These are phyloP conservation scores for Campoplex capitator DNA, from an alignment of 2,888 invertebrate species.

Conservation along the genomic window DNA sequence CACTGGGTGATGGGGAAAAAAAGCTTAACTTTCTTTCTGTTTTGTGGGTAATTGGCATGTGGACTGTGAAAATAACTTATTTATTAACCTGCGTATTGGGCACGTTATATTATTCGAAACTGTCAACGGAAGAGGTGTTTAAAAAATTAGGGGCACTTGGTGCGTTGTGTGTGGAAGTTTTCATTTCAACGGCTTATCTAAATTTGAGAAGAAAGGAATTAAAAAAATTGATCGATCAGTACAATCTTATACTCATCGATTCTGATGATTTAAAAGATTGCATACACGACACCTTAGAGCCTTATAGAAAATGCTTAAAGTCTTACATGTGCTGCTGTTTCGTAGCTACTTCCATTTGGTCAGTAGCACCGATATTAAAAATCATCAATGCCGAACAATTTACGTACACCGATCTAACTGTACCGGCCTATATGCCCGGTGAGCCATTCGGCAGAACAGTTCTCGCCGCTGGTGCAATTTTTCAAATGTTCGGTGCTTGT, in stretches of 20 bases:
- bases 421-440: conserved; percentile 70
- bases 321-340: not conserved
- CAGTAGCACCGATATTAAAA: conserved; percentile 54
- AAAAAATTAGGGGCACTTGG: conserved; percentile 51
- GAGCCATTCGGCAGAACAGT: conserved; percentile 55
- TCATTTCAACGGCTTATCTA: conserved; percentile 65
- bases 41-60: conserved; percentile 66
- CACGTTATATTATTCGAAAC: conserved; percentile 32
- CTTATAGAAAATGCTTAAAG: conserved; percentile 60
- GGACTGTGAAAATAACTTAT: conserved; percentile 44
- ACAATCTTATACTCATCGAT: conserved; percentile 62
- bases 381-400: conserved; percentile 66
- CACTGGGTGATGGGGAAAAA: conserved; percentile 35
- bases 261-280: conserved; percentile 57
- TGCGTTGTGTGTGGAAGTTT: conserved; percentile 61
- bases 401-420: conserved; percentile 69
- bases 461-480: conserved; percentile 60
- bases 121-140: not conserved
- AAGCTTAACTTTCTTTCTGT: not conserved
- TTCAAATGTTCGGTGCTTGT: conserved; percentile 58
- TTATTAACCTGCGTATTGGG: conserved; percentile 3
- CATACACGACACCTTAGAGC: conserved; percentile 50
- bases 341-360: conserved; percentile 59
- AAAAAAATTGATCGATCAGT: conserved; percentile 63
- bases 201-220: conserved; percentile 60